phyloP scores from a whole-genome alignment of 35 echinoderm and acorn worm genomes.

The Strongylocentrotus purpuratus region DNA sequence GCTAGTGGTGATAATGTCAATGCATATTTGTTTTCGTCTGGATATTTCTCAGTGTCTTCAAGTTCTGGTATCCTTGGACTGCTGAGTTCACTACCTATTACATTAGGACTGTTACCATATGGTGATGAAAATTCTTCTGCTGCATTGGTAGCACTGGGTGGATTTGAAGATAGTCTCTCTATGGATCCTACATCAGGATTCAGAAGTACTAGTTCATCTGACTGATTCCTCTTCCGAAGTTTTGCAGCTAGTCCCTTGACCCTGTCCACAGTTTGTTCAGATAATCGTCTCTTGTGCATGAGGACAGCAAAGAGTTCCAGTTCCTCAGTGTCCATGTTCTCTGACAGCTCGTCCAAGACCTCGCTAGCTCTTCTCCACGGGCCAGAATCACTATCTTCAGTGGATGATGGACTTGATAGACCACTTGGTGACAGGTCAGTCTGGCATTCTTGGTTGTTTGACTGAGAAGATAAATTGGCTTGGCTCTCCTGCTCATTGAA shows the following conservation, averaged over 20 bases:
- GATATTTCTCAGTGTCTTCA: not conserved
- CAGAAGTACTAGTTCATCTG: not conserved
- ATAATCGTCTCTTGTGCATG: conserved; percentile 32
- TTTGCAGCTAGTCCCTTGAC: conserved; percentile 43
- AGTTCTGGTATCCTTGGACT: not conserved
- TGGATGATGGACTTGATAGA: conserved; percentile 11
- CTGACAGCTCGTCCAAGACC: conserved; percentile 10
- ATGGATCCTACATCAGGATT: not conserved
- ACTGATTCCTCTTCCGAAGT: conserved; percentile 27
- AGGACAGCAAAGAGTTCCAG: conserved; percentile 40
- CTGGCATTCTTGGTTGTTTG: conserved; percentile 39
- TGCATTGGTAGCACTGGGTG: not conserved
- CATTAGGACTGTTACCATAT: not conserved
- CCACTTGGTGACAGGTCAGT: not conserved
- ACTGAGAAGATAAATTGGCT: not conserved
- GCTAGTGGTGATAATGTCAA: not conserved
- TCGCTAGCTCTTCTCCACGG: conserved; percentile 22
- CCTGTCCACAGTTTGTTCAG: conserved; percentile 44
- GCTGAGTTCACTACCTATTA: not conserved
- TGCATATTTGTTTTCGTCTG: not conserved
- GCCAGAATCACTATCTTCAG: not conserved
- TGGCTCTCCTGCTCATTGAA: not conserved
- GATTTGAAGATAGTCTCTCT: not conserved
- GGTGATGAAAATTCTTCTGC: not conserved
- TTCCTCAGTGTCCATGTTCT: conserved; percentile 31